Conservation (phyloP, 2,797 vertebrate species). For the Sebastes dallii region DNA sequence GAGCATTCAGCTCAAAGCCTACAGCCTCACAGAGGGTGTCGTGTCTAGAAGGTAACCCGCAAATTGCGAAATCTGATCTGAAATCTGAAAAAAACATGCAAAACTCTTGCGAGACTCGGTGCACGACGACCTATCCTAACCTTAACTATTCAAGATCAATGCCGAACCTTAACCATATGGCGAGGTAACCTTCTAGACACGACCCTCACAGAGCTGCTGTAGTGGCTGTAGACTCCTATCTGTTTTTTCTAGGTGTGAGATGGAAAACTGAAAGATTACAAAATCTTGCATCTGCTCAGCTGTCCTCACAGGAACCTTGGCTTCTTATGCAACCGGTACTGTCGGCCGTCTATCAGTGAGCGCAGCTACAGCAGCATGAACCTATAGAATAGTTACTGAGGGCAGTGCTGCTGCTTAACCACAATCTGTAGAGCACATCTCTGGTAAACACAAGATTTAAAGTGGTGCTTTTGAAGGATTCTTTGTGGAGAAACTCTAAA, state of each 20-base stretch:
- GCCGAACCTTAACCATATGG: no score
- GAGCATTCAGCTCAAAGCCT: not conserved
- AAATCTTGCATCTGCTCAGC: not conserved
- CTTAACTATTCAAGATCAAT: no score
- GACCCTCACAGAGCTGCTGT: not conserved
- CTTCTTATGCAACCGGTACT: not conserved
- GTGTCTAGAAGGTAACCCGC: no score
- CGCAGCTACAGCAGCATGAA: not conserved
- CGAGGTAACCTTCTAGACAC: not conserved
- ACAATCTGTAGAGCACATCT: not conserved
- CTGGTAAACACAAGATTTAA: no score
- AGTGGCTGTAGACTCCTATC: not conserved
- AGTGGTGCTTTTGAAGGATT: not conserved
- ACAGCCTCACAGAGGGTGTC: not conserved
- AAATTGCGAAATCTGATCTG: no score
- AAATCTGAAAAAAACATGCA: no score
- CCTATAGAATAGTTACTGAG: not conserved
- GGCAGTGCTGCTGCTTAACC: not conserved
- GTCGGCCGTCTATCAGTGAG: not conserved
- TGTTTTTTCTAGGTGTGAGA: not conserved
- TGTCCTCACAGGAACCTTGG: not conserved
- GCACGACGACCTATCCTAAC: no score
- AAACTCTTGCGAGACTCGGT: accelerated
- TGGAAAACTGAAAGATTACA: not conserved
- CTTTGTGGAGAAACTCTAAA: not conserved